phyloP scores from a whole-genome alignment of 2,888 invertebrate genomes.

The Cheiracanthium punctorium region DNA sequence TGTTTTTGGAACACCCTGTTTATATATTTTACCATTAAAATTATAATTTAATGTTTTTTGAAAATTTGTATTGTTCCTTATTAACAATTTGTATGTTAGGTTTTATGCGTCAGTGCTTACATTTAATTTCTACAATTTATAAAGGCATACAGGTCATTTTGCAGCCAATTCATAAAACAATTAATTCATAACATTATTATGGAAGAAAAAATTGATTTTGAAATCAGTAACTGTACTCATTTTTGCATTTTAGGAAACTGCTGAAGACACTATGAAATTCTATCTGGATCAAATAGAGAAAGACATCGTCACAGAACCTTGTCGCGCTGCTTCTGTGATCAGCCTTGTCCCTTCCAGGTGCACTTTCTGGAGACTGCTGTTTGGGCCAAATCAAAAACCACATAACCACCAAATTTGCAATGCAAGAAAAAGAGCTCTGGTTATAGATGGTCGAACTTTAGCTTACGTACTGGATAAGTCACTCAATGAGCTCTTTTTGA shows the following conservation, averaged over 20 bases:
- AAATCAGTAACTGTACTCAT: no score
- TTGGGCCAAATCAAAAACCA: conserved; percentile 21
- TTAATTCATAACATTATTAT: no score
- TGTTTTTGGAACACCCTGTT: no score
- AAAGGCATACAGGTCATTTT: no score
- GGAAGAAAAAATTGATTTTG: no score
- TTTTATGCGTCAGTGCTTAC: no score
- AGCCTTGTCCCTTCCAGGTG: conserved; percentile 45
- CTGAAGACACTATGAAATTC: conserved; percentile 83
- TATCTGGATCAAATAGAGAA: conserved; percentile 81
- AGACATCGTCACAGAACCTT: conserved; percentile 71
- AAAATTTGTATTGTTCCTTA: no score
- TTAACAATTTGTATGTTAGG: no score
- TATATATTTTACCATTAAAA: no score
- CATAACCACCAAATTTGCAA: background rate
- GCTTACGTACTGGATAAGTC: conserved; percentile 92
- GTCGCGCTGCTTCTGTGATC: conserved; percentile 61
- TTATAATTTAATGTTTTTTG: no score
- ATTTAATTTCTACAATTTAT: no score
- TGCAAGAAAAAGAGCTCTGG: conserved; percentile 80
- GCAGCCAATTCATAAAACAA: no score
- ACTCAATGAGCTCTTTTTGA: conserved; percentile 86
- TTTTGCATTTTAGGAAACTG: conserved; percentile 81
- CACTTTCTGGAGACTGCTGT: conserved; percentile 20
- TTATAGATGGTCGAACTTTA: conserved; percentile 94